Evolutionary conservation across 2,888 invertebrate genomes (phyloP), one percentile per base, ranked within the genome.

Genomic region (Dysmachus trigonus): DNA sequence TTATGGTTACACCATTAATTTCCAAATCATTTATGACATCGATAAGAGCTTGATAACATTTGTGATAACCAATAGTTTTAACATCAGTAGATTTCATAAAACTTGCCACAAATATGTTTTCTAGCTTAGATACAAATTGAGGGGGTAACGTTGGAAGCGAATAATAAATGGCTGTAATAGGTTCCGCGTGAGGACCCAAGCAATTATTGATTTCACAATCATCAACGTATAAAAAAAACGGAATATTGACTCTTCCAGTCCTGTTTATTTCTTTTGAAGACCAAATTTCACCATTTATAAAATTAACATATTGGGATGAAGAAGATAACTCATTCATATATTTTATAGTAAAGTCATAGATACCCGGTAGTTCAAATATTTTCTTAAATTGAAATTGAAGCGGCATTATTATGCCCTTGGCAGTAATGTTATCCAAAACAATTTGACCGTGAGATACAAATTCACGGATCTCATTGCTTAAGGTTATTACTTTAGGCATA

Each of bases 191-290:
- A 38, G 85, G 72, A 47, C 87, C 87, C 13, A 87, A 38, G 2
- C 82, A 35, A 85, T 87, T 87, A 31, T 87, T 87, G 2, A 87
- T 85, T n/a, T 85, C 85, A 76, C 62, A 87, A 35, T 87, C 87
- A 74, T 86, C 86, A n/a, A 73, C 22, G 41, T 86, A 81, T 6
- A 86, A 22, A 47, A 86, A 47, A 47, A 51, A 81, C 8, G 86
- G 81, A 73, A 86, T 53, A 47, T 73, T 72, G 30, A 81, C 38
- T 18, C 47, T 35, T 2, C 2, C 47, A 13, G 13, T 41, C 33
- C 38, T n/a, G 71, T 81, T 71, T 51, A 27, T 2, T 30, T 71
- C 15, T 81, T 81, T 86, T 6, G 71, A 13, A 41, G 18, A 41
- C 33, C 47, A 86, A 13, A 86, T 5, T 2, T n/a, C 30, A 15